Percentiles rank a stretch among this genome's conserved stretches.
phyloP scores from a whole-genome alignment of 2,797 vertebrate genomes.

The Psittacula derbiana region DNA sequence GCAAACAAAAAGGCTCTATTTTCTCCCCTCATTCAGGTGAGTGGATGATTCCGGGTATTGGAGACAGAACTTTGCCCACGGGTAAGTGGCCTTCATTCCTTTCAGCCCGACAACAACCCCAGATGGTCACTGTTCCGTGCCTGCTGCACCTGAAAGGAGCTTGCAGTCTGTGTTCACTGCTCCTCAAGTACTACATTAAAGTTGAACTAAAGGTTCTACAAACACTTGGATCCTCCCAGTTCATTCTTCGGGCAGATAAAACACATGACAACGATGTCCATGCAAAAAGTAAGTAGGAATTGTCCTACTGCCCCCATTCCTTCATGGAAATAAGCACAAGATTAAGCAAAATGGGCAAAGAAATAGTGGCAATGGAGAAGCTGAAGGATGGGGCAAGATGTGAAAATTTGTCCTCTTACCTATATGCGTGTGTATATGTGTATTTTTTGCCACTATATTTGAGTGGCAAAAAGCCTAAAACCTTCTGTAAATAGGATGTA shows the following conservation, averaged over 20 bases:
- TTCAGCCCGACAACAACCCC: not conserved
- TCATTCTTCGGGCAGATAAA: not conserved
- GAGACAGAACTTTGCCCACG: not conserved
- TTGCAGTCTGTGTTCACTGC: no score
- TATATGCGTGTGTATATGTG: accelerated
- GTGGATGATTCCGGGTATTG: not conserved
- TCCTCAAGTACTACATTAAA: not conserved
- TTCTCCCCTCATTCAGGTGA: not conserved
- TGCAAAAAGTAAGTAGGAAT: not conserved
- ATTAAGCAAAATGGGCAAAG: not conserved
- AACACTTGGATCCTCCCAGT: not conserved
- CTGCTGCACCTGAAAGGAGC: not conserved
- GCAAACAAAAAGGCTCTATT: not conserved
- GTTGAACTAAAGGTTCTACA: not conserved
- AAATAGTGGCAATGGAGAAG: not conserved
- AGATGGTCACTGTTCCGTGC: accelerated
- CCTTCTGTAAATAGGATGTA: not conserved
- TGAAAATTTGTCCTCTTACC: not conserved
- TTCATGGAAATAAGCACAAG: not conserved
- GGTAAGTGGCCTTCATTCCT: not conserved
- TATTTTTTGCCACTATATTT: not conserved
- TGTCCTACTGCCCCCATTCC: not conserved
- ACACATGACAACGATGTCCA: accelerated
- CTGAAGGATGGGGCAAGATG: not conserved
- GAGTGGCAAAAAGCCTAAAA: not conserved